Base-by-base conservation (phyloP, 2,113 vertebrate species). In the Hirundichthys speculiger region DNA sequence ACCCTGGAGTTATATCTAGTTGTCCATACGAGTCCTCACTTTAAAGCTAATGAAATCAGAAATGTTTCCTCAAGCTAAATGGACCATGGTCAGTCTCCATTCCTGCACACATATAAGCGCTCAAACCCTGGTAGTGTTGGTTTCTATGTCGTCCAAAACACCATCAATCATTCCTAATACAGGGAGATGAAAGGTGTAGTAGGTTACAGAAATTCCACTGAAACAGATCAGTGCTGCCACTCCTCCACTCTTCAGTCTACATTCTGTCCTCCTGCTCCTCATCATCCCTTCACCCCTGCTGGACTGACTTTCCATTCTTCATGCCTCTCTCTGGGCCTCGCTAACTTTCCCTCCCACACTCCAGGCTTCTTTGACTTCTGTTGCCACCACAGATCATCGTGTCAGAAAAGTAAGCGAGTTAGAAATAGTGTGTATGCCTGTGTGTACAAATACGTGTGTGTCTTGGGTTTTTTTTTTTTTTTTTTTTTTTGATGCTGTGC, bases 141-240 rank as follows among this genome's bases (percentile, higher is more conserved):
- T 79, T 65, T 74, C 58, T 52, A 13, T 77, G 65, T 57, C 60
- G 69, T 72, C 57, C 53, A 69, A 66, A 72, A 69, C 48, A 68
- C 76, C 48, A 89, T 84, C 64, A 77, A 69, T 86, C 77, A 82
- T 22, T 66, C 77, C 34, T 82, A 86, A 84, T 77, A 75, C 73
- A 58, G 69, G 71, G 54, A 65, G 71, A 57, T 77, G 76, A 73
- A 69, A 72, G 79, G 76, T 73, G 72, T 50, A 54, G 43, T 50
- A 70, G 40, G 39, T 67, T 43, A 61, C 48, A 81, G 86, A 80
- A 89, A 90, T 88, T 89, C 77, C 84, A 86, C 79, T 38, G 57
- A 86, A 89, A 90, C 21, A 48, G 55, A 20, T 30, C 65, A 52
- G 65, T 3, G 5, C 68, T 66, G 73, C 76, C 64, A 54, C 54